Evolutionary conservation across 2,888 invertebrate species (phyloP), one percentile per base, ranked within the genome.

Genomic region (Drosophila phalerata): DNA sequence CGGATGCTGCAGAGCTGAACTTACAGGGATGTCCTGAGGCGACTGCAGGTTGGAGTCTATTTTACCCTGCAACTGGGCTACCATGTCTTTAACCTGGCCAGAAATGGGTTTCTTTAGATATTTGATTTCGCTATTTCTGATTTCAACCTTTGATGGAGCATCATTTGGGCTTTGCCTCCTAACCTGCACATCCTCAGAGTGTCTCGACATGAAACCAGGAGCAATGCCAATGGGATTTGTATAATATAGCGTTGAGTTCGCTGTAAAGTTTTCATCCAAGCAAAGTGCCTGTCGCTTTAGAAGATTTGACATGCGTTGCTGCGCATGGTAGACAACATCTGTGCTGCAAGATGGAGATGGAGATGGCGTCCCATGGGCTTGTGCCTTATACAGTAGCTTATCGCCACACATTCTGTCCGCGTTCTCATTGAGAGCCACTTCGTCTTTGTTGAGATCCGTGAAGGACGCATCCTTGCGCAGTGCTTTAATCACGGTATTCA

Each of bases 401-500:
- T 88, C 77, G 4, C 70, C 79, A 10, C 72, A 68, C 15, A 66
- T 43, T 28, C 72, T 42, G 5, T 82, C 80, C 0, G 75, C 76
- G 25, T 71, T 85, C 25, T 77, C 79, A 30, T 85, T 85, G 5
- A 70, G 67, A 4, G 69, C 52, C 17, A 51, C 68, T 5, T 88
- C 87, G 30, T 78, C 76, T 42, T 77, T 77, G 19, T 68, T 69
- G 5, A 77, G 48, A 15, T 86, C 81, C 25, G 70, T 45, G 22
- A 69, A 79, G 10, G 79, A 63, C 32, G 82, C 89, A 37, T 91
- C 90, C 40, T 90, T 90, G 5, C 90, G 77, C 0, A 91, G 68
- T 0, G 91, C 91, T 8, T 88, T 89, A 5, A 91, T 90, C 15
- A 91, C 86, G 32, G 87, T 83, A 57, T 90, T 90, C 9, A 91